Conservation (phyloP, 1,140 invertebrate species). For the Nilaparvata lugens region DNA sequence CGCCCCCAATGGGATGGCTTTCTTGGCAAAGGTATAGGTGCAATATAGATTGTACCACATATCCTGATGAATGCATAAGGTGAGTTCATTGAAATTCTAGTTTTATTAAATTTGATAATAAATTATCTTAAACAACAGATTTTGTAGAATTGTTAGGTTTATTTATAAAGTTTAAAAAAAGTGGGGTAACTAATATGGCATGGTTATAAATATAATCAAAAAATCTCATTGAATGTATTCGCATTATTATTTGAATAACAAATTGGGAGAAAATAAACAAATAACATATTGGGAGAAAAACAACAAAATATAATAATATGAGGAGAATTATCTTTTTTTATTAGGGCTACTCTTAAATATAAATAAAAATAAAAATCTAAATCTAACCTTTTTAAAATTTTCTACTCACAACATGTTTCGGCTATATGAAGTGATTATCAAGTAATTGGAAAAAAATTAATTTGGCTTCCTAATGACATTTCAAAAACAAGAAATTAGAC, state of each 20-base stretch:
- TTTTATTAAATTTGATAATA: not conserved
- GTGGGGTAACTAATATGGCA: not conserved
- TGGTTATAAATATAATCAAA: not conserved
- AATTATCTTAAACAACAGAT: not conserved
- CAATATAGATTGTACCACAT: slow-evolving; percentile 52
- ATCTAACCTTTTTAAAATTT: too few relatives aligned
- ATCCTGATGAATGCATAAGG: slow-evolving; percentile 62
- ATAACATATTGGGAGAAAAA: too few relatives aligned
- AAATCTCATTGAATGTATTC: not conserved
- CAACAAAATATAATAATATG: too few relatives aligned
- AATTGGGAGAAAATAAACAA: too few relatives aligned
- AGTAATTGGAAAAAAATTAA: too few relatives aligned
- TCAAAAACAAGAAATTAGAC: too few relatives aligned
- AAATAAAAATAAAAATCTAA: too few relatives aligned
- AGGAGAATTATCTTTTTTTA: too few relatives aligned
- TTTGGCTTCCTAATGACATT: too few relatives aligned
- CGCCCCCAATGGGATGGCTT: slow-evolving; percentile 69
- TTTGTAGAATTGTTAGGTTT: not conserved
- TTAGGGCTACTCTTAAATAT: too few relatives aligned
- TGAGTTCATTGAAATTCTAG: slow-evolving; percentile 54
- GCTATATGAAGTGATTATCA: too few relatives aligned
- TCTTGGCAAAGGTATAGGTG: slow-evolving; percentile 65
- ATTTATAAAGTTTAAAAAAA: not conserved
- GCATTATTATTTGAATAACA: not conserved
- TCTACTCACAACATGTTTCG: too few relatives aligned